Evolutionary conservation across 1,140 invertebrate genomes (phyloP).

Genomic region (Tetramorium alpestre): DNA sequence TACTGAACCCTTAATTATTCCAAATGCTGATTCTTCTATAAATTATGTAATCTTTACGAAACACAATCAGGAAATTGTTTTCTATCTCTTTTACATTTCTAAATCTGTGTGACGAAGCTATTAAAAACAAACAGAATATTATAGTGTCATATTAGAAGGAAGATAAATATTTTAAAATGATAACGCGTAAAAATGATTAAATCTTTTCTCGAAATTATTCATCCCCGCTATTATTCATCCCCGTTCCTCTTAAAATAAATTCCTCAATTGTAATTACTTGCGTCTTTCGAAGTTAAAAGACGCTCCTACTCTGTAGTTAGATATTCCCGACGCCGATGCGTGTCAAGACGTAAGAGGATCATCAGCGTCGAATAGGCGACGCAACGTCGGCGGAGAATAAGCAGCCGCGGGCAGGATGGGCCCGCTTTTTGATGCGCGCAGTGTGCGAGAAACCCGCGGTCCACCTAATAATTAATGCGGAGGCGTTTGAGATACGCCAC

Average conservation of each 20-base stretch:
- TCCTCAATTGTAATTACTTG: conserved; percentile 9
- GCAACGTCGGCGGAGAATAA: conserved; percentile 50
- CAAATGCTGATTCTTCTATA: conserved; percentile 2
- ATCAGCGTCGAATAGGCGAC: conserved; percentile 34
- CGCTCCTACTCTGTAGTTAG: conserved; percentile 10
- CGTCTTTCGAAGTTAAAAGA: conserved; percentile 7
- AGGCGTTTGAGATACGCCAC: conserved; percentile 76
- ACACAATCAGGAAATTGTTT: background rate
- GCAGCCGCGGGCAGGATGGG: conserved; percentile 25
- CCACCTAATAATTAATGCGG: conserved; percentile 76
- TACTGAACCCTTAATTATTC: conserved; percentile 19
- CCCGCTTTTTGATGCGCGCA: conserved; percentile 51
- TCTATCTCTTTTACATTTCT: background rate
- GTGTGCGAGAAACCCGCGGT: conserved; percentile 41
- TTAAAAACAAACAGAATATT: background rate
- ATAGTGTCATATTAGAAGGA: background rate
- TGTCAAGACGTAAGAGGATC: conserved; percentile 48
- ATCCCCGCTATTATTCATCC: background rate
- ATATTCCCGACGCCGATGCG: conserved; percentile 21
- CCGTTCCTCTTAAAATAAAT: conserved; percentile 8
- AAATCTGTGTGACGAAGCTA: background rate
- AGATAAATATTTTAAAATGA: background rate
- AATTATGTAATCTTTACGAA: background rate
- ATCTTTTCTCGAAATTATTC: background rate
- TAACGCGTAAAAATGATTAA: background rate